Evolutionary conservation across 1,140 invertebrate genomes (phyloP).

Genomic region (Orchesella cincta): DNA sequence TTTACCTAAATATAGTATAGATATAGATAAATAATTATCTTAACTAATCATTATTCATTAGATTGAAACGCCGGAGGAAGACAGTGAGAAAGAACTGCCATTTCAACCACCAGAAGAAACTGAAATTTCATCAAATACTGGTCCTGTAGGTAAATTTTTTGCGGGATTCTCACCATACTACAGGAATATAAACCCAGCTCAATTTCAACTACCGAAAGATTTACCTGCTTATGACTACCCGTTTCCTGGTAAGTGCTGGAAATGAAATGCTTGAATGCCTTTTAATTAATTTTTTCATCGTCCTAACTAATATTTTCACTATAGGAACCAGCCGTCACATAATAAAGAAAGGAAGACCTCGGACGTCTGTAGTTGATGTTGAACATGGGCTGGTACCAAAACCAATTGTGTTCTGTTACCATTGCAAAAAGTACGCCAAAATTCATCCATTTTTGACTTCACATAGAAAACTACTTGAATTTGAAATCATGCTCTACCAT

Average conservation of each 20-base stretch:
- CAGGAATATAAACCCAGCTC: neutral
- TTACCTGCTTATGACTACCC: conserved; percentile 12
- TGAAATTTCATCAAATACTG: neutral
- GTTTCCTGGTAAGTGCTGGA: conserved; percentile 4
- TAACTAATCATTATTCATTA: no score
- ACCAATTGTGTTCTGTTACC: neutral
- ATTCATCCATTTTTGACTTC: no score
- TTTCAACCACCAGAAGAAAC: neutral
- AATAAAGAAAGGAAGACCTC: neutral
- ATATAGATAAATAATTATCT: no score
- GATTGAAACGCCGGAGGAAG: neutral
- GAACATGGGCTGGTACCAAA: neutral
- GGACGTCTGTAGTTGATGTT: neutral
- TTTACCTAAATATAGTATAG: no score
- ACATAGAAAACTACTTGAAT: neutral
- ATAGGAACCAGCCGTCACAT: conserved; percentile 11
- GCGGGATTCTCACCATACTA: neutral
- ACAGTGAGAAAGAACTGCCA: no score
- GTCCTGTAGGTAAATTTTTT: neutral
- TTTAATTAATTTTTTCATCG: no score
- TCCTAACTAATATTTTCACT: no score
- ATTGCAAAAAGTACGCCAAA: conserved; percentile 4
- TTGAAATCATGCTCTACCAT: neutral
- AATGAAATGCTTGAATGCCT: no score
- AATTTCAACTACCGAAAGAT: conserved; percentile 10